A percentile compares a stretch with the other conserved stretches of the same genome.
phyloP scores from a whole-genome alignment of 2,113 vertebrate species.

The Benitochromis conjunctus region DNA sequence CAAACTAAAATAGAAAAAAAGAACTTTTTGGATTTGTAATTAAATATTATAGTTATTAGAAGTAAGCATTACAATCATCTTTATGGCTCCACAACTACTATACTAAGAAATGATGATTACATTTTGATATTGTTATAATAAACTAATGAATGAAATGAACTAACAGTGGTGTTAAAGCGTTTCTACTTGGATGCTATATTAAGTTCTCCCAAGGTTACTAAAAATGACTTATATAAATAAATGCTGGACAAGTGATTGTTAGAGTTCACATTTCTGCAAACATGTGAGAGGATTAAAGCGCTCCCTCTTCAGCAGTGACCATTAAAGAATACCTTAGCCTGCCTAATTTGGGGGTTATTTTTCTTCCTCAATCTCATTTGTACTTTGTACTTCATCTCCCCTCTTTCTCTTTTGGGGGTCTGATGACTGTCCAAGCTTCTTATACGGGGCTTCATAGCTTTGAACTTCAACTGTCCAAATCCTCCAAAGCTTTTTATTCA shows the following conservation, averaged over 20 bases:
- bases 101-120: background rate
- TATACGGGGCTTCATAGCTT: background rate
- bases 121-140: background rate
- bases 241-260: background rate
- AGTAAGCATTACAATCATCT: background rate
- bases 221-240: background rate
- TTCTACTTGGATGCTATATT: rapidly evolving
- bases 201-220: background rate
- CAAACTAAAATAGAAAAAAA: background rate
- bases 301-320: background rate
- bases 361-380: background rate
- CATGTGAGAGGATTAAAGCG: background rate
- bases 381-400: background rate
- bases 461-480: background rate
- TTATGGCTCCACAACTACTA: background rate
- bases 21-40: background rate
- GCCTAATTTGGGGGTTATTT: background rate
- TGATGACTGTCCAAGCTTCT: background rate
- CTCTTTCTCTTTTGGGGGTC: background rate
- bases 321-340: background rate
- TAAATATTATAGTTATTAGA: background rate
- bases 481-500: background rate
- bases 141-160: background rate
- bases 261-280: background rate
- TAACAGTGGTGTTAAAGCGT: background rate